Conservation (phyloP, 53 echinoderm and acorn worm genomes). For the Hippasteria phrygiana region DNA sequence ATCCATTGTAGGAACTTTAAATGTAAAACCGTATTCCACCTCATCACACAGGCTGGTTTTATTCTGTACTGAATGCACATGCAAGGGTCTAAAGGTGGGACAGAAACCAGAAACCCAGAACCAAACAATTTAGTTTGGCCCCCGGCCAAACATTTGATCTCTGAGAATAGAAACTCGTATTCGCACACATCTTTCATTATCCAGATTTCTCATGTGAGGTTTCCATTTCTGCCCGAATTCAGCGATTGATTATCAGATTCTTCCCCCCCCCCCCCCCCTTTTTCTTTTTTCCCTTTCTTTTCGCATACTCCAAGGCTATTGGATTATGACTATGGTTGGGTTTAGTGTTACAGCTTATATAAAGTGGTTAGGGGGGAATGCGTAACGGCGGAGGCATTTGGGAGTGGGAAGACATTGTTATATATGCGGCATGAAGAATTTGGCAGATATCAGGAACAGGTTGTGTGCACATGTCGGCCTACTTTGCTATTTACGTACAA, state of each 20-base stretch:
- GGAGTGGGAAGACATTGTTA: slow-evolving; percentile 18
- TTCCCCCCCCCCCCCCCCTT: not conserved
- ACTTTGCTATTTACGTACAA: too few relatives aligned
- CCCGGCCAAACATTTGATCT: not conserved
- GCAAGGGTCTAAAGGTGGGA: too few relatives aligned
- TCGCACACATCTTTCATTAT: not conserved
- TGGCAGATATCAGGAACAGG: not conserved
- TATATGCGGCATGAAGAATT: not conserved
- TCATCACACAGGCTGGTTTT: too few relatives aligned
- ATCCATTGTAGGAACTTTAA: too few relatives aligned
- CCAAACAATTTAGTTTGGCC: too few relatives aligned
- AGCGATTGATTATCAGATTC: not conserved
- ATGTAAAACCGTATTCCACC: too few relatives aligned
- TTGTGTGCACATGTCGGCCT: not conserved
- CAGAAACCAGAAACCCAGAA: not conserved
- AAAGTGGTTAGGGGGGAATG: slow-evolving; percentile 3
- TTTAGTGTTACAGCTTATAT: slow-evolving; percentile 4
- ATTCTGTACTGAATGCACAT: too few relatives aligned
- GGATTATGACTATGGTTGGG: slow-evolving; percentile 12
- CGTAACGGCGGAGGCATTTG: slow-evolving; percentile 21
- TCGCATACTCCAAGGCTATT: not conserved
- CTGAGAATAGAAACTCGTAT: too few relatives aligned
- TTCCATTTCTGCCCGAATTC: slow-evolving; percentile 3
- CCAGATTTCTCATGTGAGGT: not conserved
- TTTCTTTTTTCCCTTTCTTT: not conserved